Percentiles rank a stretch among this genome's conserved stretches.
Evolutionary conservation across 2,113 vertebrate species (phyloP).

Genomic region (Hydropotes inermis): DNA sequence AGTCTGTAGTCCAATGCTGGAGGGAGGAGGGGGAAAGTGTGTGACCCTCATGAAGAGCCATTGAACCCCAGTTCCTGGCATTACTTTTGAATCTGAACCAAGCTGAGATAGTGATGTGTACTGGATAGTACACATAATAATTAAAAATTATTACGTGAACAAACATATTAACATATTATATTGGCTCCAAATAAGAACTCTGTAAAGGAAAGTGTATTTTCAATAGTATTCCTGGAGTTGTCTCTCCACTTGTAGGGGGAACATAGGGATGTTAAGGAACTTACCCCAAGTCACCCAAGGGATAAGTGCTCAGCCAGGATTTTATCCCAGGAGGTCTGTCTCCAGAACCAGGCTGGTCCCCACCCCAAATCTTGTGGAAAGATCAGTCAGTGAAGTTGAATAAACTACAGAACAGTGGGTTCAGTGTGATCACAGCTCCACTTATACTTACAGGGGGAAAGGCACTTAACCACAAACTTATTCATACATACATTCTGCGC

Average conservation of each 20-base stretch:
- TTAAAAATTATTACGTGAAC: neutral
- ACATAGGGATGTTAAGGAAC: neutral
- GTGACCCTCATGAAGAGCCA: neutral
- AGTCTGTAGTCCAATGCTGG: neutral
- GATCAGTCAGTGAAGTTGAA: neutral
- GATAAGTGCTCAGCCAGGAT: neutral
- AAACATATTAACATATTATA: neutral
- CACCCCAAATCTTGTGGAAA: neutral
- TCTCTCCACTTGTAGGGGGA: neutral
- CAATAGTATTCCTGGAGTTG: neutral
- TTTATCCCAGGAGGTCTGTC: neutral
- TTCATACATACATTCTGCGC: neutral
- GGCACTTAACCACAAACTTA: neutral
- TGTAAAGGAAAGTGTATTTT: neutral
- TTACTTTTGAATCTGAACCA: neutral
- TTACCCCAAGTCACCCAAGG: neutral
- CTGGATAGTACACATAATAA: too few relatives aligned
- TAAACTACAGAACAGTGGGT: neutral
- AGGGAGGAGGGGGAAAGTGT: neutral
- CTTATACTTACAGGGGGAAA: neutral
- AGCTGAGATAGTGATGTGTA: neutral
- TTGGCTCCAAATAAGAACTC: neutral
- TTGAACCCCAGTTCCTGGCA: neutral
- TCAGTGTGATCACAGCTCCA: neutral
- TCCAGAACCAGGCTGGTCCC: neutral